Percentiles rank a stretch among this genome's conserved stretches.
phyloP scores from a whole-genome alignment of 2,113 vertebrate species.

The Cromileptes altivelis region DNA sequence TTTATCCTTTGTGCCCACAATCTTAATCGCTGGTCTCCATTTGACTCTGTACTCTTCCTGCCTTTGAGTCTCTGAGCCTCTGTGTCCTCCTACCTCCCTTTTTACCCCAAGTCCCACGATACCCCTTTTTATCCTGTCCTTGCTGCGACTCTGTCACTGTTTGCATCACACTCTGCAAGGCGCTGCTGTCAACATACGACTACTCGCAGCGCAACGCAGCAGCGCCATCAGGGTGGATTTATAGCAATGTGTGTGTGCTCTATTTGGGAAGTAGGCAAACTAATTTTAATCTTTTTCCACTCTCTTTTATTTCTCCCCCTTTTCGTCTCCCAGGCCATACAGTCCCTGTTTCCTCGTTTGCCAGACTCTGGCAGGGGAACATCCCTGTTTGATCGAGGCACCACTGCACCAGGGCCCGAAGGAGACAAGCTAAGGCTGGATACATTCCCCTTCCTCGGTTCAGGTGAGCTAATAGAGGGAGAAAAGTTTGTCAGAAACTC shows the following conservation, averaged over 20 bases:
- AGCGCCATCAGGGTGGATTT: conserved; percentile 13
- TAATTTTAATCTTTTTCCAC: background rate
- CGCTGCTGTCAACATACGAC: conserved; percentile 56
- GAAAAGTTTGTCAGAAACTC: conserved; percentile 27
- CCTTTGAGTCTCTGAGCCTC: conserved; percentile 70
- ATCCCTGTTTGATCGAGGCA: conserved; percentile 86
- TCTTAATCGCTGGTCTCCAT: conserved; percentile 72
- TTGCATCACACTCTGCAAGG: conserved; percentile 71
- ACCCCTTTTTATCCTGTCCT: conserved; percentile 79
- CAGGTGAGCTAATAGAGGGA: conserved; percentile 83
- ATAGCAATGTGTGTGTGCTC: conserved; percentile 11
- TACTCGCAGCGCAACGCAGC: conserved; percentile 11
- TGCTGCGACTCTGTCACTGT: conserved; percentile 68
- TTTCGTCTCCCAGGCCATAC: conserved; percentile 84
- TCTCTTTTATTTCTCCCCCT: conserved; percentile 10
- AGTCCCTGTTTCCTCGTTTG: conserved; percentile 92
- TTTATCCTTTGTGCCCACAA: conserved; percentile 70
- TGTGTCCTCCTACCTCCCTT: conserved; percentile 57
- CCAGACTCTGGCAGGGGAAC: conserved; percentile 85
- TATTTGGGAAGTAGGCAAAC: conserved; percentile 29
- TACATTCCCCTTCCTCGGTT: conserved; percentile 88
- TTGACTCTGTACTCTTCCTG: conserved; percentile 76
- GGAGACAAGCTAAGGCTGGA: conserved; percentile 92
- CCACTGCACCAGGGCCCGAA: conserved; percentile 83
- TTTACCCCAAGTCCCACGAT: conserved; percentile 60